These are phyloP conservation scores for Halcyon badia DNA, from an alignment of 2,797 vertebrate genomes.

Conservation along the genomic window DNA sequence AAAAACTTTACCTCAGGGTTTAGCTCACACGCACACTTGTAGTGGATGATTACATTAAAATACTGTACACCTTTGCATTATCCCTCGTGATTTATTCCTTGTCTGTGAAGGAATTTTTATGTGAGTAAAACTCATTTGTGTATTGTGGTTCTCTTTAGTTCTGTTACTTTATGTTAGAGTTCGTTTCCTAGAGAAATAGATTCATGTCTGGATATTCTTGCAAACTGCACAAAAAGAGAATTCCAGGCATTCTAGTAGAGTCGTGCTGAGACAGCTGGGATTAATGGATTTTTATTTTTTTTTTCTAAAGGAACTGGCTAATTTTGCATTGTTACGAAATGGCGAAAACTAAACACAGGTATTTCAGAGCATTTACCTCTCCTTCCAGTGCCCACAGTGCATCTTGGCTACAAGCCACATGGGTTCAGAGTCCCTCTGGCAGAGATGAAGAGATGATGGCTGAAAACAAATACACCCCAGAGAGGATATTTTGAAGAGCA, in stretches of 20 bases:
- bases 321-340: neutral
- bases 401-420: neutral
- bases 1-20: neutral
- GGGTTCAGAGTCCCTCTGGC: neutral
- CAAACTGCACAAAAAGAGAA: neutral
- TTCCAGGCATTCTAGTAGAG: fast-evolving
- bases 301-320: neutral
- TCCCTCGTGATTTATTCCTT: neutral
- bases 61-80: neutral
- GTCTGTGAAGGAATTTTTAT: neutral
- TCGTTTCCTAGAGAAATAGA: neutral
- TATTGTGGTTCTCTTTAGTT: neutral
- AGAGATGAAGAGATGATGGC: neutral
- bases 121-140: neutral
- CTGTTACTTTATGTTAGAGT: neutral
- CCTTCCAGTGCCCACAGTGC: neutral
- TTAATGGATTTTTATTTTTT: neutral
- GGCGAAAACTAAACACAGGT: neutral
- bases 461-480: neutral
- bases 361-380: neutral
- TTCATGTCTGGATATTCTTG: neutral
- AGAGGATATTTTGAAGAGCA: neutral
- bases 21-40: neutral
- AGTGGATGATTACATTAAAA: neutral
- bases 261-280: neutral